Evolutionary conservation across 64 coral and sea anemone species (phyloP).

Genomic region (Dendronephthya gigantea): DNA sequence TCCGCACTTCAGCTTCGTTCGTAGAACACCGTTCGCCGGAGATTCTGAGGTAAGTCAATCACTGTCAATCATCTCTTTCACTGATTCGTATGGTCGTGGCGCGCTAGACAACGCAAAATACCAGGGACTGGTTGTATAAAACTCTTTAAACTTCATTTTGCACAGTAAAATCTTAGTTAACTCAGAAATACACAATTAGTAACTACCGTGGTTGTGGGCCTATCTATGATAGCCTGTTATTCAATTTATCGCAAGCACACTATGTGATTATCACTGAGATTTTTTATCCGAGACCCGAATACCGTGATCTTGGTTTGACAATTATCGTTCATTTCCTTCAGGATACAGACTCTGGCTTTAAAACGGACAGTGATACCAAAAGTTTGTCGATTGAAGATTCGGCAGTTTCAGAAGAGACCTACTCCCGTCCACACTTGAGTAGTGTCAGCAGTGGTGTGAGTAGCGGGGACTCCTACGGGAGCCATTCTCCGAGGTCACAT

Average conservation of each 20-base stretch:
- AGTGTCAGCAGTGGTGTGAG: slow-evolving; percentile 13
- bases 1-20: not conserved
- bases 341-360: not conserved
- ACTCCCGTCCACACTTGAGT: not conserved
- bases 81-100: no score
- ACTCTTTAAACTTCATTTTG: not conserved
- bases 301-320: not conserved
- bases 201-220: no score
- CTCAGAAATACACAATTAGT: no score
- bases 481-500: not conserved
- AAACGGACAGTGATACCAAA: not conserved
- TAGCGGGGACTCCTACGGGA: not conserved
- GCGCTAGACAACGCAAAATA: no score
- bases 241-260: no score
- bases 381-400: not conserved
- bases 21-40: not conserved
- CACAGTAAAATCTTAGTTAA: no score
- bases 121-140: not conserved
- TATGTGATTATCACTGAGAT: no score
- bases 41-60: not conserved
- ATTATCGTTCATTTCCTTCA: not conserved
- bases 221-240: no score
- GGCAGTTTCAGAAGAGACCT: not conserved
- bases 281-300: no score
- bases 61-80: no score